Conservation (phyloP, 2,797 vertebrate species). For the Danio choprae region DNA sequence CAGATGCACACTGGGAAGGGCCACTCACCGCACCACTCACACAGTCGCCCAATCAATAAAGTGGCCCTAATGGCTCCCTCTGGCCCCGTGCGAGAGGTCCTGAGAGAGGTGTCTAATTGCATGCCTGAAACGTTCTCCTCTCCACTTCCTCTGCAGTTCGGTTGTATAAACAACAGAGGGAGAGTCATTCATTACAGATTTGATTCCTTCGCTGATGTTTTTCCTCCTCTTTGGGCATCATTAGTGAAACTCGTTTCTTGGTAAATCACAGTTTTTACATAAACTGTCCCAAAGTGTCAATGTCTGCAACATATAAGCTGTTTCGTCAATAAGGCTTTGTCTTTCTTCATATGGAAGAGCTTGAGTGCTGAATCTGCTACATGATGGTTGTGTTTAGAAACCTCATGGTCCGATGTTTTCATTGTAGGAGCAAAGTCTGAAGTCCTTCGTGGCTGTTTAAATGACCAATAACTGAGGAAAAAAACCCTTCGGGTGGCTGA, state of each 20-base stretch:
- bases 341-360: neutral
- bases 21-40: conserved; percentile 52
- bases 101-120: conserved; percentile 64
- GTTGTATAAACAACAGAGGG: conserved; percentile 53
- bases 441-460: neutral
- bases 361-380: neutral
- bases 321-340: neutral
- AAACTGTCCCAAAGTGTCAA: neutral
- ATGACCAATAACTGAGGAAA: conserved; percentile 22
- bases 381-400: conserved; percentile 26
- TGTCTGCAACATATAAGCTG: neutral
- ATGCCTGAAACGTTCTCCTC: conserved; percentile 54
- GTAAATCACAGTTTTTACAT: neutral
- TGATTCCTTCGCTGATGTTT: neutral
- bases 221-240: neutral
- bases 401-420: conserved; percentile 30
- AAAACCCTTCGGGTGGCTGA: conserved; percentile 18
- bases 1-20: conserved; percentile 16
- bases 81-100: conserved; percentile 50
- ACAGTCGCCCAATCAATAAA: conserved; percentile 66
- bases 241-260: neutral
- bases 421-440: neutral
- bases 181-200: conserved; percentile 22
- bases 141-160: conserved; percentile 50
- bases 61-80: conserved; percentile 66